These are phyloP conservation scores for Panzeria rudis DNA, from an alignment of 2,888 invertebrate genomes.

Conservation along the genomic window DNA sequence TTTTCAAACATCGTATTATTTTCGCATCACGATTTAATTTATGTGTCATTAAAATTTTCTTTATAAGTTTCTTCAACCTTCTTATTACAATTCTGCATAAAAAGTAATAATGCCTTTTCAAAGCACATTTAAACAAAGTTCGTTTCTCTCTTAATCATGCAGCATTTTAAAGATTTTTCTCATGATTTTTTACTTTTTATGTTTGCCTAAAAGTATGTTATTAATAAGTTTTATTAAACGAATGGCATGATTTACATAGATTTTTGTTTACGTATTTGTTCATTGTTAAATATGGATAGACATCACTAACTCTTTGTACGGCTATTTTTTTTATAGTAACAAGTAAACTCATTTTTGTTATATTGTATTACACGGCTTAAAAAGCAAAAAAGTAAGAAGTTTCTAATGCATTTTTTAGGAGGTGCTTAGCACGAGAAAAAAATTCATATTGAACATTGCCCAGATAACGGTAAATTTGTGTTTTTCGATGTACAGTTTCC, in stretches of 20 bases:
- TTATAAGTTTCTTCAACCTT: background rate
- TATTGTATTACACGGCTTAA: too few species aligned
- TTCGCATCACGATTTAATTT: background rate
- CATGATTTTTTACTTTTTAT: constrained; percentile 3
- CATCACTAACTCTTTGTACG: constrained; percentile 10
- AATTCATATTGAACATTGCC: too few species aligned
- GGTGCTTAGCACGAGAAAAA: too few species aligned
- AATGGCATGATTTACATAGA: background rate
- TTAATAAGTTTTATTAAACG: constrained; percentile 22
- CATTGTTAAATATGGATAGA: background rate
- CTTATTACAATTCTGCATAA: background rate
- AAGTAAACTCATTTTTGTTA: too few species aligned
- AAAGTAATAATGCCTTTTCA: background rate
- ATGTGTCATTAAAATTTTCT: background rate
- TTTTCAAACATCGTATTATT: background rate
- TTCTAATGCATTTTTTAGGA: too few species aligned
- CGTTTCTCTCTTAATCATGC: constrained; percentile 4
- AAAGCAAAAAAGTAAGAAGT: too few species aligned
- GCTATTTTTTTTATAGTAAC: background rate
- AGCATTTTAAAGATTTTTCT: background rate
- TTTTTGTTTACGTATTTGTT: background rate
- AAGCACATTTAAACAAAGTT: constrained; percentile 1
- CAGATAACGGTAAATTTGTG: too few species aligned
- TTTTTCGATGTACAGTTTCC: too few species aligned
- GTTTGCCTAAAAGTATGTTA: constrained; percentile 64